Percentiles rank a stretch among this genome's conserved stretches.
Evolutionary conservation across 2,888 invertebrate species (phyloP).

Genomic region (Drosophila vallismaia): DNA sequence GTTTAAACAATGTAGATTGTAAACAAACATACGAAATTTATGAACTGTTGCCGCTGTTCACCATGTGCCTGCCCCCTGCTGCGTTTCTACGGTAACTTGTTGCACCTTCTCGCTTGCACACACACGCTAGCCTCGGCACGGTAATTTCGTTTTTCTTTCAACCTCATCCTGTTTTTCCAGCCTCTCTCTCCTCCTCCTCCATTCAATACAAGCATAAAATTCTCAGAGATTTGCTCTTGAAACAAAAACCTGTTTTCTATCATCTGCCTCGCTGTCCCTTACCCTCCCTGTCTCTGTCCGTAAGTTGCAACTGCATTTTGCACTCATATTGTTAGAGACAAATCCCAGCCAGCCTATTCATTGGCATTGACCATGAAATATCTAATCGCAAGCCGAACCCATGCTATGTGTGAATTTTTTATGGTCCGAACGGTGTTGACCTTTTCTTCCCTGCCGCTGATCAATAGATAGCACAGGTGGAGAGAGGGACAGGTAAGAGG

Average conservation of each 20-base stretch:
- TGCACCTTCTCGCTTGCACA: conserved; percentile 50
- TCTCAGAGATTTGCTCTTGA: conserved; percentile 46
- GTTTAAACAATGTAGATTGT: conserved; percentile 62
- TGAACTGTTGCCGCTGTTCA: conserved; percentile 30
- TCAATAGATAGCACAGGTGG: conserved; percentile 42
- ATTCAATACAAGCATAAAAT: conserved; percentile 54
- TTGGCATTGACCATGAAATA: conserved; percentile 78
- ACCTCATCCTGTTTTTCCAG: conserved; percentile 60
- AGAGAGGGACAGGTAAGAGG: conserved; percentile 20
- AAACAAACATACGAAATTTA: conserved; percentile 40
- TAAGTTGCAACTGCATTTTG: conserved; percentile 43
- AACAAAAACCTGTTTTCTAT: conserved; percentile 71
- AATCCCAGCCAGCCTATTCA: conserved; percentile 54
- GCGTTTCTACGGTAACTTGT: conserved; percentile 59
- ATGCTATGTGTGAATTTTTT: conserved; percentile 62
- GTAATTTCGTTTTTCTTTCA: conserved; percentile 59
- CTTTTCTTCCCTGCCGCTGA: conserved; percentile 55
- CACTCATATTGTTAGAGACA: conserved; percentile 26
- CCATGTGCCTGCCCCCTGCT: conserved; percentile 64
- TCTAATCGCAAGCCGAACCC: conserved; percentile 38
- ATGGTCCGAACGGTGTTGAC: conserved; percentile 66
- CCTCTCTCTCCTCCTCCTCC: conserved; percentile 32
- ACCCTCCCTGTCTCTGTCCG: conserved; percentile 38
- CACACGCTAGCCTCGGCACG: conserved; percentile 32
- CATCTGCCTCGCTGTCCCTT: conserved; percentile 25